Conservation (phyloP, 2,797 vertebrate genomes). For the Simalia tracyae region DNA sequence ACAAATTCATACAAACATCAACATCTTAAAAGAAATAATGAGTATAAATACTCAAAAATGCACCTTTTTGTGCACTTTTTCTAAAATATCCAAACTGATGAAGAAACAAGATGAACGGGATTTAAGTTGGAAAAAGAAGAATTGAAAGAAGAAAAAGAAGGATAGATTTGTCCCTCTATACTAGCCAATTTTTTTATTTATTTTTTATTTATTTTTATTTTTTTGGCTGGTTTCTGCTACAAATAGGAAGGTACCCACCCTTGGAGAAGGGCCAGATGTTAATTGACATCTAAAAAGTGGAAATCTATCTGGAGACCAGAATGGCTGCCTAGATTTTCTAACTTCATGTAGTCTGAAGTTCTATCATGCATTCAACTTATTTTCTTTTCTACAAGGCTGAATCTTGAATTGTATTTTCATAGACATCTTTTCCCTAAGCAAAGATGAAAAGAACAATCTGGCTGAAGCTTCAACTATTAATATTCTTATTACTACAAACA, state of each 20-base stretch:
- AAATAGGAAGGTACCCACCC: background rate
- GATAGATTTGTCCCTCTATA: background rate
- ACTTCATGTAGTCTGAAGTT: background rate
- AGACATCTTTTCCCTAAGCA: background rate
- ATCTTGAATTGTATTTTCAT: constrained; percentile 1
- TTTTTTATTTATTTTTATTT: too few relatives aligned
- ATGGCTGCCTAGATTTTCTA: background rate
- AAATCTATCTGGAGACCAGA: background rate
- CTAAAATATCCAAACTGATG: background rate
- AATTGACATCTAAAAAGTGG: background rate
- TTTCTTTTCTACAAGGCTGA: background rate
- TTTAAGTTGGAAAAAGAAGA: background rate
- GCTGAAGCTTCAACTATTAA: background rate
- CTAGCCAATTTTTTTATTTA: background rate
- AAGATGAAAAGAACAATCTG: background rate
- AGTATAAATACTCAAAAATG: background rate
- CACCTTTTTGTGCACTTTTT: background rate
- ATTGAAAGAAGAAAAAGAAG: background rate
- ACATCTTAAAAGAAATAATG: background rate
- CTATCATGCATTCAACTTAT: background rate
- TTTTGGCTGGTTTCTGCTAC: background rate
- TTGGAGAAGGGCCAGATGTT: background rate
- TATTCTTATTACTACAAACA: background rate
- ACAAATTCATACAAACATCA: background rate
- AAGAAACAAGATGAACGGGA: background rate